Evolutionary conservation across 1,140 invertebrate genomes (phyloP).

Genomic region (Eciton burchellii): DNA sequence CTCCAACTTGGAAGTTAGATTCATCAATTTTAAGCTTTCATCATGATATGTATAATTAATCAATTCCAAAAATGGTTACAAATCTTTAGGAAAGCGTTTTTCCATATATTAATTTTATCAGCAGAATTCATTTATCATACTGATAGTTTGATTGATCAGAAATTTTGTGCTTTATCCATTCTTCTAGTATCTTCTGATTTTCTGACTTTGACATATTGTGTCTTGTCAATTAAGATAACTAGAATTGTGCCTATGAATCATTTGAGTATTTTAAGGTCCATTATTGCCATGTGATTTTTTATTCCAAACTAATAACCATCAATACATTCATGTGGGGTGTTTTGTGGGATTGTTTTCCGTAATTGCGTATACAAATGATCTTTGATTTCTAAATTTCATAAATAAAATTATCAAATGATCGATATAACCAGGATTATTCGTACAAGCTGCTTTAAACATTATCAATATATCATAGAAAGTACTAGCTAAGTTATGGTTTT

Average conservation of each 20-base stretch:
- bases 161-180: constrained; percentile 94
- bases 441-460: constrained; percentile 97
- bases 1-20: constrained; percentile 96
- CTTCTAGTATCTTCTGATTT: constrained; percentile 95
- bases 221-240: constrained; percentile 97
- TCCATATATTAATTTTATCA: constrained; percentile 98
- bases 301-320: constrained; percentile 95
- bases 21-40: constrained; percentile 93
- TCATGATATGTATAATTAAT: constrained; percentile 97
- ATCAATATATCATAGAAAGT: constrained; percentile 96
- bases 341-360: constrained; percentile 85
- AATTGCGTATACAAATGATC: constrained; percentile 93
- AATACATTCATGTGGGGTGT: constrained; percentile 92
- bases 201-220: constrained; percentile 95
- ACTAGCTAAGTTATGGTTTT: constrained; percentile 92
- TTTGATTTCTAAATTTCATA: constrained; percentile 94
- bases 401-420: constrained; percentile 96
- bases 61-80: constrained; percentile 96
- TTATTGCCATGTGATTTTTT: constrained; percentile 96
- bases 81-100: constrained; percentile 95
- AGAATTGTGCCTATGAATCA: constrained; percentile 97
- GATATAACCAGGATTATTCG: constrained; percentile 95
- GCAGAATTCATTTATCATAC: constrained; percentile 96
- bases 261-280: constrained; percentile 98
- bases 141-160: constrained; percentile 92